phyloP scores from a whole-genome alignment of 2,797 vertebrate species.

The Acropternis orthonyx region DNA sequence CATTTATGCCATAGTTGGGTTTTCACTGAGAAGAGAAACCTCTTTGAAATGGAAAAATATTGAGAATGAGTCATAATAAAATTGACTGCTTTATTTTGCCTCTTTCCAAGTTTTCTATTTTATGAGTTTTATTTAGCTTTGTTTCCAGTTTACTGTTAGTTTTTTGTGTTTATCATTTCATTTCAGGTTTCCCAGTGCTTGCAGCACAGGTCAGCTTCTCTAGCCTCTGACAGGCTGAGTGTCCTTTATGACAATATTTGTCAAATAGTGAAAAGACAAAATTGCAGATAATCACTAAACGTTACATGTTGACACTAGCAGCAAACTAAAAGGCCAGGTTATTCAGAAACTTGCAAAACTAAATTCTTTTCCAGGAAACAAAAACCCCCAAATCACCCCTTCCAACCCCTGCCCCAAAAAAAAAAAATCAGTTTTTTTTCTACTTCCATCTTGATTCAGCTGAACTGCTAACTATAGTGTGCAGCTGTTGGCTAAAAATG shows the following conservation, averaged over 20 bases:
- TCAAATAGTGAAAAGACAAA: slow-evolving; percentile 12
- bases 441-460: slow-evolving; percentile 5
- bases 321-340: slow-evolving; percentile 25
- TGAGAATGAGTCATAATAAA: slow-evolving; percentile 18
- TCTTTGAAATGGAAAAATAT: slow-evolving; percentile 14
- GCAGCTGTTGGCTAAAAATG: neutral
- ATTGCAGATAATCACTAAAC: slow-evolving; percentile 40
- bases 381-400: too few species aligned
- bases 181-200: neutral
- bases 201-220: neutral
- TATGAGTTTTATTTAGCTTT: neutral
- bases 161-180: neutral
- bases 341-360: slow-evolving; percentile 5
- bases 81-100: neutral
- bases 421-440: neutral
- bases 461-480: neutral
- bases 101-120: neutral
- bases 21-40: neutral
- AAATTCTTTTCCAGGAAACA: neutral
- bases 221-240: neutral
- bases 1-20: neutral
- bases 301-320: neutral
- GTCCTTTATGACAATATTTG: neutral
- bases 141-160: neutral
- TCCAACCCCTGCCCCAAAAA: neutral